Conservation (phyloP, 2,888 invertebrate species). For the Polymixis flavicincta region DNA sequence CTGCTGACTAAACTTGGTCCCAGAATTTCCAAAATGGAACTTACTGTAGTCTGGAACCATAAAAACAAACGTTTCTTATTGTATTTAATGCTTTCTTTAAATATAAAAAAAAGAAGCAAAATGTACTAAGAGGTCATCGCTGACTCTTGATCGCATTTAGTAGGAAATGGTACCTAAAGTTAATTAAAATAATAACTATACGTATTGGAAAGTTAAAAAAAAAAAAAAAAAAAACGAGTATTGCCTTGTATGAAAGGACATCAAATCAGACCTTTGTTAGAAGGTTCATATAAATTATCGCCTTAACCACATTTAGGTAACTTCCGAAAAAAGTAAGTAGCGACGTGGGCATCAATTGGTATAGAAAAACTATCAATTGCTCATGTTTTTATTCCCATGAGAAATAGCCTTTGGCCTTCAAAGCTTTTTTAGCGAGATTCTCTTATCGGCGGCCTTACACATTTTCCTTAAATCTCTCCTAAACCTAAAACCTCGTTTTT, state of each 20-base stretch:
- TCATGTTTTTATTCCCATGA: slow-evolving; percentile 57
- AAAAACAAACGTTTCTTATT: neutral
- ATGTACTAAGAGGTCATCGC: neutral
- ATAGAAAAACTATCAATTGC: slow-evolving; percentile 52
- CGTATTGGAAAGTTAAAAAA: neutral
- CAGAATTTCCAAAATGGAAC: neutral
- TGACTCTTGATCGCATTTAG: neutral
- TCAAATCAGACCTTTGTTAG: neutral
- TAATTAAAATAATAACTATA: neutral
- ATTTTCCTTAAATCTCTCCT: slow-evolving; percentile 51
- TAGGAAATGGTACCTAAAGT: neutral
- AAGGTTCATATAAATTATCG: neutral
- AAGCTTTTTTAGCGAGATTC: slow-evolving; percentile 54
- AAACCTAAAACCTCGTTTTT: no score
- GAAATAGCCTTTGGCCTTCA: slow-evolving; percentile 51
- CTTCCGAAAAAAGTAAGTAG: neutral
- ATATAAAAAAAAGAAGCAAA: neutral
- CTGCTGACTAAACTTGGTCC: neutral
- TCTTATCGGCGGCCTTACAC: slow-evolving; percentile 59
- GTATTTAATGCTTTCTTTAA: neutral
- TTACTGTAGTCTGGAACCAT: neutral
- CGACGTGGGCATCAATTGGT: slow-evolving; percentile 7
- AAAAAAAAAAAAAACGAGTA: neutral
- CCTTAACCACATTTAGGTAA: neutral
- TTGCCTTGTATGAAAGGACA: neutral